Evolutionary conservation across 2,113 vertebrate genomes (phyloP), one percentile per base, ranked within the genome.

Genomic region (Pristiophorus japonicus): DNA sequence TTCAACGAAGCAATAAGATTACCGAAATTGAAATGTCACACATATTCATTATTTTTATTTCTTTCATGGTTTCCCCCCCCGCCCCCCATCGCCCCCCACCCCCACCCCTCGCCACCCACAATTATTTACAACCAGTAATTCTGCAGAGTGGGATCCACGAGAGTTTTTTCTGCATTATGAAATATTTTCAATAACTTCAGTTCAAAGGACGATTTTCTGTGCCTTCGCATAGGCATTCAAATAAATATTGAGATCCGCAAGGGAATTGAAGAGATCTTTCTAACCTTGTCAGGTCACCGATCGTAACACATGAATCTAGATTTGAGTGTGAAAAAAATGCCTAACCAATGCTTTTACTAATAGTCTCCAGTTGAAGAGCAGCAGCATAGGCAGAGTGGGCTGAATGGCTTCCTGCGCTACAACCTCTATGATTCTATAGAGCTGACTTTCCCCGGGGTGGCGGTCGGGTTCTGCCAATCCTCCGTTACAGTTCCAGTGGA

Each of bases 21-120:
- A 66, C 7, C 20, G 5, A 94, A 94, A 66, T 66, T 94, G 63
- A 90, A 90, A 51, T 90, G 45, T 90, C 87, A 90, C 87, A 90
- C 27, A 59, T 27, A 55, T 90, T 90, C 87, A 90, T 90, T 90
- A 59, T 30, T 59, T 22, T 30, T n/a, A n/a, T n/a, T n/a, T n/a
- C 45, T 51, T 51, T 87, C n/a, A 10, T 42, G 3, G 11, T 18
- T 78, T 1, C 42, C 47, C 20, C 18, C 18, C 5, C 20, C 84
- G 16, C 55, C 42, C 18, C 5, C 20, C 84, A 16, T 51, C 51
- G 2, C 2, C 51, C 51, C 51, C 42, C 18, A 1, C 20, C 84
- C 34, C 55, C 51, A 4, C 51, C 1, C 51, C 42, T 4, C 42
- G 20, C 12, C 42, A 5, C 5, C 20, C 84, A 16, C 55, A 63